Conservation (phyloP, 2,113 vertebrate genomes). For the Merops nubicus region DNA sequence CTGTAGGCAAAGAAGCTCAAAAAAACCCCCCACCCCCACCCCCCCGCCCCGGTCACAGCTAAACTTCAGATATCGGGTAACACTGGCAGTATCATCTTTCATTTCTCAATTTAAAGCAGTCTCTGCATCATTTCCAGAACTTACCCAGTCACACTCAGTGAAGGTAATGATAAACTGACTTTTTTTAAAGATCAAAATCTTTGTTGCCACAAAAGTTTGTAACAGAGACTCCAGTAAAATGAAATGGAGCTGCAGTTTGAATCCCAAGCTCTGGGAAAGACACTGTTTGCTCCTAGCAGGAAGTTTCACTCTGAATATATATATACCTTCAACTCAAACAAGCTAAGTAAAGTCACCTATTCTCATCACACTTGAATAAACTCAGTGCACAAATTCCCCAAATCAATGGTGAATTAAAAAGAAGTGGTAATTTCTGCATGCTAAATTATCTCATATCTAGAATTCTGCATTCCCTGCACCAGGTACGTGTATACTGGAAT, state of each 20-base stretch:
- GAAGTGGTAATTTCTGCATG: not conserved
- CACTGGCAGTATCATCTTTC: not conserved
- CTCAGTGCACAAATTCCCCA: slow-evolving; percentile 40
- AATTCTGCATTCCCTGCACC: not conserved
- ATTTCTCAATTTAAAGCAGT: not conserved
- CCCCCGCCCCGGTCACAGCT: too few relatives aligned
- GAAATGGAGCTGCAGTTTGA: not conserved
- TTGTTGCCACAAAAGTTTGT: not conserved
- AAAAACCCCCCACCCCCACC: too few relatives aligned
- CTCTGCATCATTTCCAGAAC: not conserved
- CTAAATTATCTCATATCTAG: not conserved
- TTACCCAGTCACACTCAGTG: not conserved
- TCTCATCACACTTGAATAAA: slow-evolving; percentile 46
- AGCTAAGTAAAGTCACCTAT: slow-evolving; percentile 42
- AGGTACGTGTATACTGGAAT: not conserved
- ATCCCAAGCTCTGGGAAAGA: not conserved
- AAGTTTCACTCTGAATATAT: not conserved
- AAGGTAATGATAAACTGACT: not conserved
- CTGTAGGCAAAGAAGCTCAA: not conserved
- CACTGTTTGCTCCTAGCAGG: not conserved
- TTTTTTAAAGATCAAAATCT: not conserved
- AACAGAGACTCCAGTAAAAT: not conserved
- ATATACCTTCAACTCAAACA: not conserved
- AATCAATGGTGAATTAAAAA: slow-evolving; percentile 73
- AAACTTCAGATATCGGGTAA: not conserved